A percentile compares a stretch with the other conserved stretches of the same genome.
phyloP scores from a whole-genome alignment of 1,140 invertebrate species.

The Paracyclopina nana region DNA sequence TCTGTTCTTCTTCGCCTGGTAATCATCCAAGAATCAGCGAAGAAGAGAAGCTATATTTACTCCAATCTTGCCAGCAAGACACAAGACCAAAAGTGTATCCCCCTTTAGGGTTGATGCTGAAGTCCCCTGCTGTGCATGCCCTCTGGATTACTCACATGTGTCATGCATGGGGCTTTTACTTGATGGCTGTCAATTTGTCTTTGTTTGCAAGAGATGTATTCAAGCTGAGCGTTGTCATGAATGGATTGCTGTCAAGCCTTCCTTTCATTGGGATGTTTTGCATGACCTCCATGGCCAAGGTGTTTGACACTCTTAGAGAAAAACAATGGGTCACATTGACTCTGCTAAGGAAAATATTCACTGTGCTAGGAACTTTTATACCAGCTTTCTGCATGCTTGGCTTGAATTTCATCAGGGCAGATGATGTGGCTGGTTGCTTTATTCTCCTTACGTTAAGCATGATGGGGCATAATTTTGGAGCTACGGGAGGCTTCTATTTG shows the following conservation, averaged over 20 bases:
- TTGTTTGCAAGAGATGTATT: neutral
- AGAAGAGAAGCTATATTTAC: no score
- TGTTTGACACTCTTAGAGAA: neutral
- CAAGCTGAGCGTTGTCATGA: neutral
- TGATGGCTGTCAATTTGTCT: neutral
- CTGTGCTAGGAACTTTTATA: neutral
- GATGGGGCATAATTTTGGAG: neutral
- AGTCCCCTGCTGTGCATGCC: neutral
- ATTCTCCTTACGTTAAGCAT: neutral
- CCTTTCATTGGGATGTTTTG: constrained; percentile 2
- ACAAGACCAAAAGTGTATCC: no score
- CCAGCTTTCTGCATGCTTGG: no score
- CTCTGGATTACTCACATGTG: neutral
- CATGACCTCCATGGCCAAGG: neutral
- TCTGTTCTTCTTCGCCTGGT: no score
- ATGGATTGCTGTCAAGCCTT: neutral
- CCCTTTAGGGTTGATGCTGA: neutral
- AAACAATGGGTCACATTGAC: neutral
- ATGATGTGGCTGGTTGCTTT: neutral
- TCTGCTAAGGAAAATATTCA: neutral
- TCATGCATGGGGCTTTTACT: neutral
- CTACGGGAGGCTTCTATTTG: neutral
- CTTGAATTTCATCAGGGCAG: neutral
- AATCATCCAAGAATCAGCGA: no score
- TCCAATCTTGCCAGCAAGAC: no score